Evolutionary conservation across 2,888 invertebrate species (phyloP), one percentile per base, ranked within the genome.

Genomic region (Synanthedon vespiformis): DNA sequence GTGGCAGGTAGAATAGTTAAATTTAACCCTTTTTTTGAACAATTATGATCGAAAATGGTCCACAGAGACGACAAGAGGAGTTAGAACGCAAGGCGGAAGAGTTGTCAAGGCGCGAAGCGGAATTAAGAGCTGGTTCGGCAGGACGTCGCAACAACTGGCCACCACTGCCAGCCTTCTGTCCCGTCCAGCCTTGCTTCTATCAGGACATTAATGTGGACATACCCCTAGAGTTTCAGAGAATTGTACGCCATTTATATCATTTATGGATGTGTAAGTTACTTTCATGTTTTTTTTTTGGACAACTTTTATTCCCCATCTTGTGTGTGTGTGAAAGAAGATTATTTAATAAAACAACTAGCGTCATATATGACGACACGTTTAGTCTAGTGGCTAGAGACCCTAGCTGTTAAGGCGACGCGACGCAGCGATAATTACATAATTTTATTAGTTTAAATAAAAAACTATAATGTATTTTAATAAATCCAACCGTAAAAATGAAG

Each of bases 201-300:
- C 99, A 99, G 89, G 99, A 99, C 80, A 98, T 99, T 65, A 96
- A 96, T 77, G 95, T 99, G 50, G 99, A 99, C 76, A 99, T 99
- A 77, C 98, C 98, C 22, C 89, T 95, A 51, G 98, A 99, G 79
- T 99, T 99, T 87, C 99, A 99, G 82, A 94, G 94, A 80, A 93
- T 98, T 65, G 99, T 99, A 40, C 93, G 96, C 62, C 93, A 96
- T 72, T 89, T 98, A 55, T 99, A 99, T 78, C 96, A 98, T 77
- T 89, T 98, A 61, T 99, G 99, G 98, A 93, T 98, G 89, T 95
- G 97, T 98, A 89, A 91, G 97, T 93, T 66, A 64, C 44, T 13
- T 6, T 41, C 2, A 3, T 41, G 6, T 27, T 27, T 27, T 27
- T 27, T 27, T 27, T 6, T 27, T 27, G 2, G 6, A 27, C 8